These are phyloP conservation scores for Chaitophorus viminalis DNA, from an alignment of 2,888 invertebrate species.

Conservation along the genomic window DNA sequence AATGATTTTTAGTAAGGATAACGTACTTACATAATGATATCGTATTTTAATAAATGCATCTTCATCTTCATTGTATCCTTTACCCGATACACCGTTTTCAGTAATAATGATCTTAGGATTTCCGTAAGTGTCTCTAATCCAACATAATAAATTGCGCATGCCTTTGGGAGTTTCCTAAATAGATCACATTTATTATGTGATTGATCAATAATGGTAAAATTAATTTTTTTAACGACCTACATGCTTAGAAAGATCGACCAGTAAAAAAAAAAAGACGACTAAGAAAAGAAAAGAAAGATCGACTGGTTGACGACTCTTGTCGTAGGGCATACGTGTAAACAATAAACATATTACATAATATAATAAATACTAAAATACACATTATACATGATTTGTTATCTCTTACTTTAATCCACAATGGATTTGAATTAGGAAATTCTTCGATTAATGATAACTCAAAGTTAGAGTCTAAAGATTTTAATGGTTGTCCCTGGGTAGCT, in stretches of 20 bases:
- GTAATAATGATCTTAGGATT: constrained; percentile 66
- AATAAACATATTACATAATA: neutral
- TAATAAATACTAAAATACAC: neutral
- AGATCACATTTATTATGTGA: too few species aligned
- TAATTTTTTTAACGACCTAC: too few species aligned
- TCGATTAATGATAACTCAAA: constrained; percentile 44
- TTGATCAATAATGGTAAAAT: too few species aligned
- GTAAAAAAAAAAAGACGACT: too few species aligned
- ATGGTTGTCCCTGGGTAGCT: neutral
- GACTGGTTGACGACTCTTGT: too few species aligned
- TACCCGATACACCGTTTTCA: constrained; percentile 68
- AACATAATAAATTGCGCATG: constrained; percentile 68
- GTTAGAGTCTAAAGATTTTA: constrained; percentile 35
- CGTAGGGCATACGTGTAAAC: neutral
- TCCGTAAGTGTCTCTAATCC: constrained; percentile 67
- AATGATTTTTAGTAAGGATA: neutral
- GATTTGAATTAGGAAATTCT: constrained; percentile 25
- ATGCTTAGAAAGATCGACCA: too few species aligned
- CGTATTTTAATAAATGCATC: constrained; percentile 49
- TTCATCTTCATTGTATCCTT: constrained; percentile 66
- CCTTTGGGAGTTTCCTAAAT: constrained; percentile 69
- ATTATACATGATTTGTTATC: too few species aligned
- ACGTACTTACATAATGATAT: constrained; percentile 42
- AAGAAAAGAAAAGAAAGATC: too few species aligned
- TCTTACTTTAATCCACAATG: constrained; percentile 37